A percentile compares a stretch with the other conserved stretches of the same genome.
Conservation (phyloP, 2,113 vertebrate genomes). For the Acrocephalus kingi region DNA sequence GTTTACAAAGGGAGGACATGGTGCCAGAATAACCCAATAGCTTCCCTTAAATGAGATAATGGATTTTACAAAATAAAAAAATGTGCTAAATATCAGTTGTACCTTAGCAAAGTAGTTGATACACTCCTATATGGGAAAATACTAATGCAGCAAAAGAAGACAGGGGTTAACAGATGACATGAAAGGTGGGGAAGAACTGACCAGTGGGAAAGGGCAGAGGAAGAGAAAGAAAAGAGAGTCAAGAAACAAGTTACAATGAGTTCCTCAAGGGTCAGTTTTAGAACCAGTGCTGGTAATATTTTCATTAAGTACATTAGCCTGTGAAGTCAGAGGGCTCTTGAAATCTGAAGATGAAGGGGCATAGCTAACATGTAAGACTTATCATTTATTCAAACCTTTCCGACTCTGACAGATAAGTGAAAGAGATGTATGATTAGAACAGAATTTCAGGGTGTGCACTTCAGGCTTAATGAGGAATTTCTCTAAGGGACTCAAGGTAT, state of each 20-base stretch:
- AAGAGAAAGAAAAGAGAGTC: neutral
- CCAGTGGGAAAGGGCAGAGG: neutral
- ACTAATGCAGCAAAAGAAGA: neutral
- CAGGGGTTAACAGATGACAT: neutral
- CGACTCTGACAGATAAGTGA: neutral
- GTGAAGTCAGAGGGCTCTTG: neutral
- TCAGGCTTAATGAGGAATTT: neutral
- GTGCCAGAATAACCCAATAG: neutral
- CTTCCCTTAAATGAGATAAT: neutral
- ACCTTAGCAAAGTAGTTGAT: neutral
- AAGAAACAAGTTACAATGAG: neutral
- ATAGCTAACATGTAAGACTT: neutral
- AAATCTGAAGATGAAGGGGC: neutral
- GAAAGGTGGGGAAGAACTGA: neutral
- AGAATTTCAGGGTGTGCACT: neutral
- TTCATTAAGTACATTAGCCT: neutral
- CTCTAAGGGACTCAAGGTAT: neutral
- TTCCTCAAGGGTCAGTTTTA: neutral
- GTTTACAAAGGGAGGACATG: neutral
- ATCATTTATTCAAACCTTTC: neutral
- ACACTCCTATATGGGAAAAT: neutral
- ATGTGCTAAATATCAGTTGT: neutral
- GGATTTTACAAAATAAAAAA: slow-evolving; percentile 9
- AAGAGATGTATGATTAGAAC: neutral
- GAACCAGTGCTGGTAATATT: neutral